Evolutionary conservation across 2,113 vertebrate species (phyloP).

Genomic region (Phalacrocorax brasilianus): DNA sequence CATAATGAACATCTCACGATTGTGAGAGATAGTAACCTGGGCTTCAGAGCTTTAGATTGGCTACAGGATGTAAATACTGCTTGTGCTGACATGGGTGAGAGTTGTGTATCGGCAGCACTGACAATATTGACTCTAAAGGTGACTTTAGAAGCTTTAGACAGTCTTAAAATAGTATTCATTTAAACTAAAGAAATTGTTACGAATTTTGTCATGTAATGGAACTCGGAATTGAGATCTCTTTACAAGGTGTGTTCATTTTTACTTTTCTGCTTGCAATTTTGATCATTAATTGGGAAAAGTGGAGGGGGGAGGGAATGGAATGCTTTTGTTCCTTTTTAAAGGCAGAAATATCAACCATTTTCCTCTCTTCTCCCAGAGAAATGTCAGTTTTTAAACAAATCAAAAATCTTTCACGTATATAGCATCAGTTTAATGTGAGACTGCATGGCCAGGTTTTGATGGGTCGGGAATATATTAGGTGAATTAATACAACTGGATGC

Average conservation of each 20-base stretch:
- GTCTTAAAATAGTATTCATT: not conserved
- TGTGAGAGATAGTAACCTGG: constrained; percentile 6
- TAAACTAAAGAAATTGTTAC: not conserved
- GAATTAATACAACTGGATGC: not conserved
- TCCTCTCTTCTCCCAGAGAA: not conserved
- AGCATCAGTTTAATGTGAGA: not conserved
- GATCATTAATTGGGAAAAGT: not conserved
- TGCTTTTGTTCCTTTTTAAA: not conserved
- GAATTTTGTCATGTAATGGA: not conserved
- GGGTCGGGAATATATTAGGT: not conserved
- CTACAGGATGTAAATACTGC: not conserved
- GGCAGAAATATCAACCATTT: not conserved
- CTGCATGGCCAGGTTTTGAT: not conserved
- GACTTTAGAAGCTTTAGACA: not conserved
- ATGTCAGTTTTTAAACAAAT: not conserved
- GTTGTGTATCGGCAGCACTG: not conserved
- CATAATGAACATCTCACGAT: accelerated
- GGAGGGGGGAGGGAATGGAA: not conserved
- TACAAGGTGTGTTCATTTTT: not conserved
- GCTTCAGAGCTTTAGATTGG: not conserved
- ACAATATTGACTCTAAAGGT: not conserved
- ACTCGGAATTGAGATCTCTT: not conserved
- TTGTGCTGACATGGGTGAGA: not conserved
- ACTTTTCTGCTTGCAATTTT: not conserved
- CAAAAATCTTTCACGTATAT: not conserved